These are phyloP conservation scores for Sycophila sp. DNA, from an alignment of 1,140 invertebrate genomes.

Conservation along the genomic window DNA sequence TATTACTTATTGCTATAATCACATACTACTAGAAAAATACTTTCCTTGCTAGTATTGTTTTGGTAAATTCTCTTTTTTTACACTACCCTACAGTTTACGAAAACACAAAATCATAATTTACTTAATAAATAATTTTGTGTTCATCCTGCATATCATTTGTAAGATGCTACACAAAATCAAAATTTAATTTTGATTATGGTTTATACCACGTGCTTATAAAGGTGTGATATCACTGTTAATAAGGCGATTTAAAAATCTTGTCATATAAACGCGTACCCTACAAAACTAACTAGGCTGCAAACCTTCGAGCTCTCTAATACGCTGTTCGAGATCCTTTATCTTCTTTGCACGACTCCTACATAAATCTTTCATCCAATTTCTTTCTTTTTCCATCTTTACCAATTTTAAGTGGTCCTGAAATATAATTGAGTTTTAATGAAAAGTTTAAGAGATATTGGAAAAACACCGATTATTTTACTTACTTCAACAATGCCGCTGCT, in stretches of 20 bases:
- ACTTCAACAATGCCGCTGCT: conserved; percentile 52
- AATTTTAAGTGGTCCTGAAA: conserved; percentile 44
- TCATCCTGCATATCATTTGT: background rate
- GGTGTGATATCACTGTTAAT: background rate
- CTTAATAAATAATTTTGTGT: conserved; percentile 5
- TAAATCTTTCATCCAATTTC: conserved; percentile 47
- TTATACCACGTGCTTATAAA: background rate
- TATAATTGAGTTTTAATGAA: too few relatives aligned
- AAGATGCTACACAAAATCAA: background rate
- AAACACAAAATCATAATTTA: background rate
- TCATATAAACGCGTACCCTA: background rate
- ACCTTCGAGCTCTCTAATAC: conserved; percentile 42
- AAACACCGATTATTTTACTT: conserved; percentile 34
- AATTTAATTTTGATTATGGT: conserved; percentile 1
- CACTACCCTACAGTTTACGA: background rate
- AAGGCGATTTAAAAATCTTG: conserved; percentile 6
- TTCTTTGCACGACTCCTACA: conserved; percentile 43
- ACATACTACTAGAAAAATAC: background rate
- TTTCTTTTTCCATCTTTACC: conserved; percentile 47
- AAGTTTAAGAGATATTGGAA: background rate
- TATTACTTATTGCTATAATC: background rate
- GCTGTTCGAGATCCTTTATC: conserved; percentile 47
- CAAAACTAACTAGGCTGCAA: conserved; percentile 2
- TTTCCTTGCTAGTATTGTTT: background rate
- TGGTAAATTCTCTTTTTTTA: conserved; percentile 6